Evolutionary conservation across 2,888 invertebrate genomes (phyloP).

Genomic region (Geotrupes spiniger): DNA sequence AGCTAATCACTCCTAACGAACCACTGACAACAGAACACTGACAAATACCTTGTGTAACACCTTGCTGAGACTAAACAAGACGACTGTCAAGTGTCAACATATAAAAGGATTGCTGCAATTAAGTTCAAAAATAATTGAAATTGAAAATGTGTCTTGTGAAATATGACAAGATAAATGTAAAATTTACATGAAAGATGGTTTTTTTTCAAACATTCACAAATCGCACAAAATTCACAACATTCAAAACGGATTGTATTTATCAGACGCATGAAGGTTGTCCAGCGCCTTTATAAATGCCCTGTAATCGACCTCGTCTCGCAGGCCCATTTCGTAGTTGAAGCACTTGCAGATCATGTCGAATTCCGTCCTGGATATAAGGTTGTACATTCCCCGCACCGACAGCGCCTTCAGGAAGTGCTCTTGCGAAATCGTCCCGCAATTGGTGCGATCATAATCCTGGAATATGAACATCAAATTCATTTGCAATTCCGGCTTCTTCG

Average conservation of each 20-base stretch:
- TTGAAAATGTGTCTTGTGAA: no score
- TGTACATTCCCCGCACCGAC: conserved; percentile 61
- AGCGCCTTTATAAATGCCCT: conserved; percentile 66
- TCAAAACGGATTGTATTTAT: conserved; percentile 51
- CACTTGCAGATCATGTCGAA: conserved; percentile 70
- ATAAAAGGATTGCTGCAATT: no score
- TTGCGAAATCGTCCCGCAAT: conserved; percentile 65
- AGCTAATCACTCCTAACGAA: no score
- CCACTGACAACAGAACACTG: no score
- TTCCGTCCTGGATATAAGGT: conserved; percentile 64
- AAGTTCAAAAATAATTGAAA: no score
- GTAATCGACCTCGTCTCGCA: conserved; percentile 66
- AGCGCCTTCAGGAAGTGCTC: conserved; percentile 65
- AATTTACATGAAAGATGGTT: no score
- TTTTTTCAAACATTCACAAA: no score
- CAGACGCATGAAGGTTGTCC: conserved; percentile 61
- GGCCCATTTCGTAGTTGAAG: conserved; percentile 65
- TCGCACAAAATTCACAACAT: conserved; percentile 1
- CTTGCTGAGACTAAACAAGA: no score
- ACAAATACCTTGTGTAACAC: no score
- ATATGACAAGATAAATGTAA: no score
- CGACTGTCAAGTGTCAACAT: no score
- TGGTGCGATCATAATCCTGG: conserved; percentile 66
- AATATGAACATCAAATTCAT: conserved; percentile 70
- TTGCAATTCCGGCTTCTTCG: conserved; percentile 62